Conservation (phyloP, 2,888 invertebrate genomes). For the Oscheius myriophilus region DNA sequence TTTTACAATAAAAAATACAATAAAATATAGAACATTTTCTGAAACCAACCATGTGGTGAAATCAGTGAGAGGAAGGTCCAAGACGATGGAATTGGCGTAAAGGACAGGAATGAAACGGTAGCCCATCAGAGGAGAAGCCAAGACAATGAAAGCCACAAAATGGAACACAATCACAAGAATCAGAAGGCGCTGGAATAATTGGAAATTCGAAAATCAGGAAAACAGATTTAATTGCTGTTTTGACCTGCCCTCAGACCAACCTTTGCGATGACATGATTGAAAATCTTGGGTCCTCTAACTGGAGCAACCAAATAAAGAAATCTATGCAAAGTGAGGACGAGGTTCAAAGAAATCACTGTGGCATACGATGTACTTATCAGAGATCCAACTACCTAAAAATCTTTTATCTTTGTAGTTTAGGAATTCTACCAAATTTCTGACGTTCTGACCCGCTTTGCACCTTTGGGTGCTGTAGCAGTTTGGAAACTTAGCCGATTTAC, state of each 20-base stretch:
- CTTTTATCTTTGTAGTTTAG: neutral
- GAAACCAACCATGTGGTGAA: too few relatives aligned
- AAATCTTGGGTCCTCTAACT: neutral
- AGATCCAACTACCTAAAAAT: conserved; percentile 12
- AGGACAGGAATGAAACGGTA: neutral
- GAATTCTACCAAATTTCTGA: too few relatives aligned
- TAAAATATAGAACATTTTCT: too few relatives aligned
- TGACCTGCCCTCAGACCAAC: too few relatives aligned
- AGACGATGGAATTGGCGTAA: neutral
- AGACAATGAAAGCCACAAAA: neutral
- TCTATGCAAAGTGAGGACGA: conserved; percentile 4
- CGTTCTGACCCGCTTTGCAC: too few relatives aligned
- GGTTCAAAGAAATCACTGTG: neutral
- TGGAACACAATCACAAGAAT: neutral
- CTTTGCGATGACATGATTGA: conserved; percentile 6
- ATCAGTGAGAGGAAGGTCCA: too few relatives aligned
- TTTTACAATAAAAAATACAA: too few relatives aligned
- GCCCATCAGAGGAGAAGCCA: neutral
- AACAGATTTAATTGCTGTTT: too few relatives aligned
- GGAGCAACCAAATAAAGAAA: conserved; percentile 9
- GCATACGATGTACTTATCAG: neutral
- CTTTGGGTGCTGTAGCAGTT: too few relatives aligned
- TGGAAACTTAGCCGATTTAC: too few relatives aligned
- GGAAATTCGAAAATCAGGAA: neutral
- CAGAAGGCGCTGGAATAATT: neutral